Percentiles rank a stretch among this genome's conserved stretches.
Evolutionary conservation across 2,797 vertebrate genomes (phyloP).

Genomic region (Vespertilio murinus): DNA sequence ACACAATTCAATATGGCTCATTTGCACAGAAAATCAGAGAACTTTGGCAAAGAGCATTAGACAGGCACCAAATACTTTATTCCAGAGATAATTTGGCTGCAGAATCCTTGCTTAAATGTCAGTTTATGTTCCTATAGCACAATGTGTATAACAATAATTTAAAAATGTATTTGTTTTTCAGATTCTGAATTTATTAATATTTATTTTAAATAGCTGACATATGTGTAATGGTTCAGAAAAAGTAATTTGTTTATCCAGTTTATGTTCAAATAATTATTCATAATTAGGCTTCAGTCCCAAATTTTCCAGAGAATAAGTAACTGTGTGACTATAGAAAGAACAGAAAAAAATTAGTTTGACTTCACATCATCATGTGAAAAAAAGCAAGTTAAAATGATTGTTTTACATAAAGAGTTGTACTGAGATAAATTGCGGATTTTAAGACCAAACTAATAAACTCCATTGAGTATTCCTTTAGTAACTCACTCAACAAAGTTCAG

Average conservation of each 20-base stretch:
- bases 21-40: slow-evolving; percentile 7
- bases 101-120: neutral
- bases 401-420: neutral
- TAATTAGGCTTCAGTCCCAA: neutral
- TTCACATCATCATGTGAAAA: neutral
- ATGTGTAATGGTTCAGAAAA: slow-evolving; percentile 42
- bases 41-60: neutral
- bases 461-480: neutral
- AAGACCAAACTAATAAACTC: neutral
- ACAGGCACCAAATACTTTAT: neutral
- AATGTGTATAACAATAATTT: slow-evolving; percentile 16
- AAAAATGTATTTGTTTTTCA: slow-evolving; percentile 12
- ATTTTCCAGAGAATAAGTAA: slow-evolving; percentile 26
- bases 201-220: slow-evolving; percentile 40
- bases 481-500: neutral
- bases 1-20: neutral
- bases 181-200: slow-evolving; percentile 43
- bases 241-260: slow-evolving; percentile 17
- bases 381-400: neutral
- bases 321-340: neutral
- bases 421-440: neutral
- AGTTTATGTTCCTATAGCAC: neutral
- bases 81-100: neutral
- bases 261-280: slow-evolving; percentile 42
- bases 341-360: neutral